A percentile compares a stretch with the other conserved stretches of the same genome.
phyloP scores from a whole-genome alignment of 2,113 vertebrate species.

The Oncorhynchus keta region DNA sequence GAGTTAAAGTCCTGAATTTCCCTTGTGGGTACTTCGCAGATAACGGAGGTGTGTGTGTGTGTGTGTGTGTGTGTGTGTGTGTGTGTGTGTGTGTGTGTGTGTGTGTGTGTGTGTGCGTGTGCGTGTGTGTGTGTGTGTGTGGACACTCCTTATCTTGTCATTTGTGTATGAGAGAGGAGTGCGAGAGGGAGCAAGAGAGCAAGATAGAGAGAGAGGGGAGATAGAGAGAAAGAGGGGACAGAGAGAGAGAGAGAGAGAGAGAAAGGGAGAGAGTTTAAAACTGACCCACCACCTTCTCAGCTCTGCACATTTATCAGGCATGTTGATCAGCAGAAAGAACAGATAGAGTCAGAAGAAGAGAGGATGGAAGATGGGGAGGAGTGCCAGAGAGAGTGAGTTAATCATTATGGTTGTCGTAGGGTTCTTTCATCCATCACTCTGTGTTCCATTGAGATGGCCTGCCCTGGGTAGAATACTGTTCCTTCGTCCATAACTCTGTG shows the following conservation, averaged over 20 bases:
- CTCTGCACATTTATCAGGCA: too few species aligned
- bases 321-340: too few species aligned
- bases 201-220: neutral
- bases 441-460: neutral
- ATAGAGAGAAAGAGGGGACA: neutral
- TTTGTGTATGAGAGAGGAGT: neutral
- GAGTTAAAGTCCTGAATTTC: neutral
- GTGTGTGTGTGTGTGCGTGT: too few species aligned
- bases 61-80: too few species aligned
- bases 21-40: too few species aligned
- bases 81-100: too few species aligned
- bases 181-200: too few species aligned
- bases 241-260: neutral
- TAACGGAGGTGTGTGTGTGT: too few species aligned
- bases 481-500: too few species aligned
- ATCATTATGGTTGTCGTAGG: neutral
- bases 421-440: neutral
- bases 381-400: too few species aligned
- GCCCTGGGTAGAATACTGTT: neutral
- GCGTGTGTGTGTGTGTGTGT: too few species aligned
- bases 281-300: neutral
- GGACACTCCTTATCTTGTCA: neutral
- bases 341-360: neutral
- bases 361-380: neutral
- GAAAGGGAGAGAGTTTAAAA: constrained; percentile 22